phyloP scores from a whole-genome alignment of 2,888 invertebrate species.

The Platerodrilus igneus region DNA sequence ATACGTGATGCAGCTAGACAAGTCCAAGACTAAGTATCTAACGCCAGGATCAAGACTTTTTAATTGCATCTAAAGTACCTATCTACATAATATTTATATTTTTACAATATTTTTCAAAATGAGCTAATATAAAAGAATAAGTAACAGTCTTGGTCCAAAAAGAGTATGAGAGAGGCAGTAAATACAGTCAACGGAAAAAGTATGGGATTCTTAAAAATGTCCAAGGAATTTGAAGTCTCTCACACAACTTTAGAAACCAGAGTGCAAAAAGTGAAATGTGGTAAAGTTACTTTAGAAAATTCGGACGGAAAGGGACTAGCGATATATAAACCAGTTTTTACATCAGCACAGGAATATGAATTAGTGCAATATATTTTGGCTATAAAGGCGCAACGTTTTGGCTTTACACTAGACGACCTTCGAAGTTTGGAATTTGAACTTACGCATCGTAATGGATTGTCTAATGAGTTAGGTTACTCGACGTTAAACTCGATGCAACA shows the following conservation, averaged over 20 bases:
- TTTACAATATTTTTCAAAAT: not conserved
- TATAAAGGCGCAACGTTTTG: constrained; percentile 5
- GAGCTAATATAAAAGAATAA: too few relatives aligned
- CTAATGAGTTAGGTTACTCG: too few relatives aligned
- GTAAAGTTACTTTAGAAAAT: not conserved
- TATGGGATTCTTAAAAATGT: too few relatives aligned
- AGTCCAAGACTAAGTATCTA: too few relatives aligned
- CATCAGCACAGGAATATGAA: constrained; percentile 5
- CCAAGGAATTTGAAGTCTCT: constrained; percentile 4
- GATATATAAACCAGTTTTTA: constrained; percentile 1
- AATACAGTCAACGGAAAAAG: constrained; percentile 3
- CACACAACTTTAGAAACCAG: constrained; percentile 2
- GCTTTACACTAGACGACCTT: too few relatives aligned
- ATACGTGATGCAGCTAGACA: too few relatives aligned
- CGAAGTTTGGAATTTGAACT: constrained; percentile 10
- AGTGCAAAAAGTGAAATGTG: not conserved
- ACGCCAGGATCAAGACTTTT: too few relatives aligned
- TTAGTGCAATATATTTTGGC: constrained; percentile 7
- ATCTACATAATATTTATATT: not conserved
- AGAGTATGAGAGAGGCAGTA: constrained; percentile 5
- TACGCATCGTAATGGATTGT: not conserved
- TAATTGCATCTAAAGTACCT: not conserved
- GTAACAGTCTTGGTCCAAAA: constrained; percentile 2
- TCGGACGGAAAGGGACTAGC: not conserved
- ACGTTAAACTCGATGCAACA: too few relatives aligned